Evolutionary conservation across 2,888 invertebrate genomes (phyloP).

Genomic region (Caenorhabditis macrosperma): DNA sequence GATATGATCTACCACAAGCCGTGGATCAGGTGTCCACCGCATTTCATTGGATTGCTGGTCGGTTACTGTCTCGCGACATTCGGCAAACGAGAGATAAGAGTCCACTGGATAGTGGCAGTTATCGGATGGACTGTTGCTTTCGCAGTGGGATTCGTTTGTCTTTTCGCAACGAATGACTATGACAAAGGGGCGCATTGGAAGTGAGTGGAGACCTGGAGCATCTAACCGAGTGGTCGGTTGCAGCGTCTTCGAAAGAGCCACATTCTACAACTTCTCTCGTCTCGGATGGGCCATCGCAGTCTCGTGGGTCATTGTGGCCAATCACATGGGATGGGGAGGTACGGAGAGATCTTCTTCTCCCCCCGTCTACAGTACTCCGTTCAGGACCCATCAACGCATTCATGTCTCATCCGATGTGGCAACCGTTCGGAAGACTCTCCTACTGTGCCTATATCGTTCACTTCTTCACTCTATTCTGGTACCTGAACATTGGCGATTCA

Average conservation of each 20-base stretch:
- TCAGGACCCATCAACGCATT: slow-evolving; percentile 66
- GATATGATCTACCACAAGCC: slow-evolving; percentile 79
- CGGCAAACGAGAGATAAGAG: slow-evolving; percentile 16
- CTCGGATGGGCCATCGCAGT: slow-evolving; percentile 81
- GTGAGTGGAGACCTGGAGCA: not conserved
- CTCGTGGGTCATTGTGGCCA: slow-evolving; percentile 82
- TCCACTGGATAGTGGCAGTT: slow-evolving; percentile 9
- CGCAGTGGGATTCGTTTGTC: slow-evolving; percentile 24
- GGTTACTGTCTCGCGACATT: slow-evolving; percentile 76
- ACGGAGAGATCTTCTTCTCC: slow-evolving; percentile 7
- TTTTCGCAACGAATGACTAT: slow-evolving; percentile 45
- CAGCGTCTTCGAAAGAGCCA: slow-evolving; percentile 45
- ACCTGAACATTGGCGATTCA: slow-evolving; percentile 37
- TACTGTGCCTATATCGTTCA: slow-evolving; percentile 90
- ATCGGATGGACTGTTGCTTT: slow-evolving; percentile 48
- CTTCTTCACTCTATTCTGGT: slow-evolving; percentile 50
- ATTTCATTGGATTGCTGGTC: slow-evolving; percentile 80
- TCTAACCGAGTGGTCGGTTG: not conserved
- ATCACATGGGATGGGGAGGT: slow-evolving; percentile 82
- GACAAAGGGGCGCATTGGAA: slow-evolving; percentile 48
- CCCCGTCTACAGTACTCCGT: not conserved
- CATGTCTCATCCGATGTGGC: slow-evolving; percentile 78
- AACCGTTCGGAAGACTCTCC: slow-evolving; percentile 91
- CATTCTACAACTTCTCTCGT: slow-evolving; percentile 71
- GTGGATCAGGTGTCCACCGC: slow-evolving; percentile 81